Evolutionary conservation across 37 sponge, comb jelly and placozoan species (phyloP).

Genomic region (Aplysina aerophoba): DNA sequence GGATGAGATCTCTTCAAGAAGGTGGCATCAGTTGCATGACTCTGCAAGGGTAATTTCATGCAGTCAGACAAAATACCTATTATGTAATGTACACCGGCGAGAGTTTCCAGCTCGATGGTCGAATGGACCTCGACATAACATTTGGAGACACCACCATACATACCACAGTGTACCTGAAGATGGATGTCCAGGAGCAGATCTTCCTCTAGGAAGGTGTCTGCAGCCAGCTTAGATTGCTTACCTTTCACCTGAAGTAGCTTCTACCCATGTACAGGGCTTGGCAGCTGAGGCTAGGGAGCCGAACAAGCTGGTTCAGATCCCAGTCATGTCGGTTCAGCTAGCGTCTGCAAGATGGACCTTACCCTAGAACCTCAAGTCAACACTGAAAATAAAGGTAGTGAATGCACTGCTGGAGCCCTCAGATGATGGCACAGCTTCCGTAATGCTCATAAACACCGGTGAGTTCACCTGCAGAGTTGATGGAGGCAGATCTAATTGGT

Average conservation of each 20-base stretch:
- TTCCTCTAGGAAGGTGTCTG: slow-evolving; percentile 61
- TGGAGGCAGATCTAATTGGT: slow-evolving; percentile 23
- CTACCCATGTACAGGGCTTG: not conserved
- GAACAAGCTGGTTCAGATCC: not conserved
- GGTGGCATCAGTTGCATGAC: slow-evolving; percentile 30
- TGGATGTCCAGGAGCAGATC: slow-evolving; percentile 56
- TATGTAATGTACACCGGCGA: slow-evolving; percentile 24
- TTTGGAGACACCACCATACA: slow-evolving; percentile 42
- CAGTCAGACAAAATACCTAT: slow-evolving; percentile 25
- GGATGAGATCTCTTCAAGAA: slow-evolving; percentile 31
- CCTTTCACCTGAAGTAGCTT: slow-evolving; percentile 44
- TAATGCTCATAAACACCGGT: slow-evolving; percentile 20
- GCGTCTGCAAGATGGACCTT: not conserved
- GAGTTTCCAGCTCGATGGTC: slow-evolving; percentile 48
- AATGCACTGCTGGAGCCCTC: slow-evolving; percentile 20
- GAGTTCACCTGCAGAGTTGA: slow-evolving; percentile 14
- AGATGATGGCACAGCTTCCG: slow-evolving; percentile 23
- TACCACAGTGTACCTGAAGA: slow-evolving; percentile 55
- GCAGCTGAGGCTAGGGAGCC: not conserved
- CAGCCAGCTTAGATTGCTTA: slow-evolving; percentile 52
- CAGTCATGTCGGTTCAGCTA: slow-evolving; percentile 1
- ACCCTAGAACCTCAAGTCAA: not conserved
- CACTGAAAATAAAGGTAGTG: slow-evolving; percentile 13
- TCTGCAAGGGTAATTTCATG: slow-evolving; percentile 6
- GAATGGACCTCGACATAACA: slow-evolving; percentile 60